Evolutionary conservation across 2,113 vertebrate species (phyloP).

Genomic region (Setophaga kirtlandii): DNA sequence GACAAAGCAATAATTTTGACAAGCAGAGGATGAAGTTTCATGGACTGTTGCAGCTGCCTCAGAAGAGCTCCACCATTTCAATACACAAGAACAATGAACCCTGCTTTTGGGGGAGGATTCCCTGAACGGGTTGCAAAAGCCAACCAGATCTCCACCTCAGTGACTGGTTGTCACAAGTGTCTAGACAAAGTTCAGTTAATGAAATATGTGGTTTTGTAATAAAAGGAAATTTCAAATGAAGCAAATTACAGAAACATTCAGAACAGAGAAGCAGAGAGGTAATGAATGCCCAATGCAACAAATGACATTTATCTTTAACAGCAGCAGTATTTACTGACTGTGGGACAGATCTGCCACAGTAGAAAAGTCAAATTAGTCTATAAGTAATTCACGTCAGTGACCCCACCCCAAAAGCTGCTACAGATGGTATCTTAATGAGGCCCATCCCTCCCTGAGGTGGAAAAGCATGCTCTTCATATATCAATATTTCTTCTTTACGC

Average conservation of each 20-base stretch:
- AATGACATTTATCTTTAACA: not conserved
- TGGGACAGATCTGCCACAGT: not conserved
- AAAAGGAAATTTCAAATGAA: not conserved
- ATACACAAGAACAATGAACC: rapidly evolving
- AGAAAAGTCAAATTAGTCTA: not conserved
- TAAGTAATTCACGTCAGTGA: not conserved
- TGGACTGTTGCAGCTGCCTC: not conserved
- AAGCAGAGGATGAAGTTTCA: not conserved
- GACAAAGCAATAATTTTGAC: not conserved
- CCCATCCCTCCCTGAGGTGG: not conserved
- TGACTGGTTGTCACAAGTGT: not conserved
- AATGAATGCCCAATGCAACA: rapidly evolving
- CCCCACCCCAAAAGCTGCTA: not conserved
- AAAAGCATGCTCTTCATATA: not conserved
- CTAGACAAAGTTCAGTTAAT: not conserved
- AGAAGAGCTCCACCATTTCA: not conserved
- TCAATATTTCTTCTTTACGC: slow-evolving; percentile 14
- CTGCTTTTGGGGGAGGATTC: not conserved
- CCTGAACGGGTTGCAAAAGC: not conserved
- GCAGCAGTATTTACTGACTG: not conserved
- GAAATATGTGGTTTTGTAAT: not conserved
- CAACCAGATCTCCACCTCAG: not conserved
- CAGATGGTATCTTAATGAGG: not conserved
- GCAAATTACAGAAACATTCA: not conserved
- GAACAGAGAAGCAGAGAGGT: not conserved